Conservation (phyloP, 2,888 invertebrate species). For the Eutolmus rufibarbis region DNA sequence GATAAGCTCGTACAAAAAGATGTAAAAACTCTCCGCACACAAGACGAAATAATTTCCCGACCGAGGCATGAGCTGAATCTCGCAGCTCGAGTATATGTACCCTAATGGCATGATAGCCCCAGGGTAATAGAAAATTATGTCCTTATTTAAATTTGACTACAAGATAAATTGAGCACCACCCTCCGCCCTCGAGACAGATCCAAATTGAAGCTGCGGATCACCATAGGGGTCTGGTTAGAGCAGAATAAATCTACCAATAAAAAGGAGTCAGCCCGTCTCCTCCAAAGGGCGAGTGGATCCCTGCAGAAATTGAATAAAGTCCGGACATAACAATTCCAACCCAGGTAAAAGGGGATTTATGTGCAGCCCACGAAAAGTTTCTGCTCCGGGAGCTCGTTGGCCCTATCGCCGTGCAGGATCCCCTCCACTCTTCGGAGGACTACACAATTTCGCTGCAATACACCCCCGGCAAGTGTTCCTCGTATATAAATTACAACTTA, state of each 20-base stretch:
- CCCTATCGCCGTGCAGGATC: neutral
- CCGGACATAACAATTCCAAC: conserved; percentile 37
- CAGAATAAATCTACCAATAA: conserved; percentile 47
- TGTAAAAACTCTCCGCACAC: conserved; percentile 18
- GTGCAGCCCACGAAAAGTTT: conserved; percentile 7
- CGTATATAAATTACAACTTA: conserved; percentile 46
- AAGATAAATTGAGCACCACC: conserved; percentile 39
- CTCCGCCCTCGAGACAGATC: conserved; percentile 21
- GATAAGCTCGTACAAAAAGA: neutral
- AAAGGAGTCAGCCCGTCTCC: conserved; percentile 23
- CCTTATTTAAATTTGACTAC: conserved; percentile 49
- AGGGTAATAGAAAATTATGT: conserved; percentile 50
- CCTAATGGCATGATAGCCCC: conserved; percentile 33
- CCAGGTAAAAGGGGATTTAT: conserved; percentile 39
- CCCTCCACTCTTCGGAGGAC: neutral
- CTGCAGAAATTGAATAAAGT: conserved; percentile 39
- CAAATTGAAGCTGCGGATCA: conserved; percentile 33
- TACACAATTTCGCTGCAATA: conserved; percentile 18
- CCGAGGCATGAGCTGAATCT: neutral
- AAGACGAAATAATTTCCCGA: neutral
- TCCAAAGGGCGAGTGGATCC: neutral
- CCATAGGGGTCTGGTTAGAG: conserved; percentile 41
- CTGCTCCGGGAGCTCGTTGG: neutral
- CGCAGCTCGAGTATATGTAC: neutral
- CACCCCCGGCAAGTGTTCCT: conserved; percentile 39